Conservation (phyloP, 2,888 invertebrate species). For the Dynastes maya region DNA sequence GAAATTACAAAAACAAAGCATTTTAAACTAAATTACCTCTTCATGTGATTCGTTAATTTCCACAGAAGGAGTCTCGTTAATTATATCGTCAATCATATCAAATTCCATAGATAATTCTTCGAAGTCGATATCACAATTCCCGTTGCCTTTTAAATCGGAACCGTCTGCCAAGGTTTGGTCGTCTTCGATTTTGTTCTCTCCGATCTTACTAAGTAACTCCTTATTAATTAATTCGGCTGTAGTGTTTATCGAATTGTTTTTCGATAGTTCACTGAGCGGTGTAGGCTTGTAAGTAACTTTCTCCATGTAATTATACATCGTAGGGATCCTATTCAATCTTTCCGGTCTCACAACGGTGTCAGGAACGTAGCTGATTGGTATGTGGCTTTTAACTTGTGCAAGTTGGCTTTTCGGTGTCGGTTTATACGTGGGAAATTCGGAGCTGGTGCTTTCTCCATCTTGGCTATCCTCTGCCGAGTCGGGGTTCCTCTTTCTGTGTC, state of each 20-base stretch:
- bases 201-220: slow-evolving; percentile 25
- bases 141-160: slow-evolving; percentile 32
- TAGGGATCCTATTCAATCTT: slow-evolving; percentile 63
- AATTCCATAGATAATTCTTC: slow-evolving; percentile 68
- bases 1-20: background rate
- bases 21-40: slow-evolving; percentile 29
- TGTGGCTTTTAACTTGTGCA: slow-evolving; percentile 69
- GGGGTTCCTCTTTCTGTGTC: slow-evolving; percentile 80
- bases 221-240: slow-evolving; percentile 19
- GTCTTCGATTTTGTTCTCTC: slow-evolving; percentile 11
- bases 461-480: slow-evolving; percentile 72
- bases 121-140: slow-evolving; percentile 62
- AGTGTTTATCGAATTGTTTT: slow-evolving; percentile 47
- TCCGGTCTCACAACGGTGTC: slow-evolving; percentile 72
- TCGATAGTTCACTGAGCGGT: slow-evolving; percentile 66
- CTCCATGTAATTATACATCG: slow-evolving; percentile 57
- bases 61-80: slow-evolving; percentile 56
- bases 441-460: slow-evolving; percentile 70
- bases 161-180: background rate
- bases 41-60: background rate
- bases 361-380: slow-evolving; percentile 72
- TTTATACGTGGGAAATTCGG: slow-evolving; percentile 67
- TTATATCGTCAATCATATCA: slow-evolving; percentile 69
- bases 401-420: slow-evolving; percentile 72
- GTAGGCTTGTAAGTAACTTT: slow-evolving; percentile 69